Evolutionary conservation across 2,797 vertebrate species (phyloP).

Genomic region (Philypnodon macrostomus): DNA sequence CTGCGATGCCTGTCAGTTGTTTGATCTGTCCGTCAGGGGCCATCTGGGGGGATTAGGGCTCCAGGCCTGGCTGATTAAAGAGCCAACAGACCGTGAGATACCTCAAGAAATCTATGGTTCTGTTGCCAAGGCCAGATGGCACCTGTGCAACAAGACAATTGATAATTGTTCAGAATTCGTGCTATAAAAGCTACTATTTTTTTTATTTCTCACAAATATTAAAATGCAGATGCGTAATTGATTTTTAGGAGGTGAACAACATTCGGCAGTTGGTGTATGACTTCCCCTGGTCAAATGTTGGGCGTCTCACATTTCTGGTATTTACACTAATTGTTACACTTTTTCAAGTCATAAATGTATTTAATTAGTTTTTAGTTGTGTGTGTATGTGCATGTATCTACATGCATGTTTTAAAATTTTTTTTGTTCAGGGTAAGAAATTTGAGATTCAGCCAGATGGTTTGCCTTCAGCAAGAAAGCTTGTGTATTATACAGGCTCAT

Average conservation of each 20-base stretch:
- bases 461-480: conserved; percentile 86
- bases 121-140: conserved; percentile 55
- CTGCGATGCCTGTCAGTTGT: conserved; percentile 63
- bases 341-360: conserved; percentile 1
- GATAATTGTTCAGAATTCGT: conserved; percentile 34
- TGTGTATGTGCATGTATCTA: not conserved
- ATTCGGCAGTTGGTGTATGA: conserved; percentile 83
- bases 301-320: conserved; percentile 90
- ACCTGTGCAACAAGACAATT: conserved; percentile 30
- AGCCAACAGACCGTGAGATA: conserved; percentile 62
- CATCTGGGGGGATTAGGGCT: conserved; percentile 72
- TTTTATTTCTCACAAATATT: conserved; percentile 5
- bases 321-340: conserved; percentile 31
- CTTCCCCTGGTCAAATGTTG: conserved; percentile 88
- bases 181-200: not conserved
- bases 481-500: conserved; percentile 86
- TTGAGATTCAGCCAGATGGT: conserved; percentile 90
- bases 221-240: too few relatives aligned
- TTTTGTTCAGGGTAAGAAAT: conserved; percentile 84
- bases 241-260: conserved; percentile 83
- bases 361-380: conserved; percentile 5
- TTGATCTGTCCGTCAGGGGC: conserved; percentile 73
- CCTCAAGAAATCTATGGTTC: conserved; percentile 45
- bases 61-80: conserved; percentile 62
- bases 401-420: conserved; percentile 16